Base-by-base conservation (phyloP, 2,888 invertebrate genomes). In the Lepas anatifera region DNA sequence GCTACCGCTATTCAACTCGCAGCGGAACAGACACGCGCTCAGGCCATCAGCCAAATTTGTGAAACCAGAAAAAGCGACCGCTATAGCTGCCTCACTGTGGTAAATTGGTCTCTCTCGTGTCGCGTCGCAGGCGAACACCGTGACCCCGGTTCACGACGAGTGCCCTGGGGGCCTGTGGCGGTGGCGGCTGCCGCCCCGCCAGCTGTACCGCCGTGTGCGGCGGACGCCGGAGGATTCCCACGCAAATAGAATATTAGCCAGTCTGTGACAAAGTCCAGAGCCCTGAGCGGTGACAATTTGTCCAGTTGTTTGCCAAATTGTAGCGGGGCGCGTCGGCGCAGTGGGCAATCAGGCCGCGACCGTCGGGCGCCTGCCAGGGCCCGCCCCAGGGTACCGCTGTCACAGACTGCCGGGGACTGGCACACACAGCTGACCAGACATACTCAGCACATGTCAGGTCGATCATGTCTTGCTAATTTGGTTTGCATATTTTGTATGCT, bases 271-370 rank as follows among this genome's bases (percentile, higher is more conserved):
- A 1, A 22, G 58, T 58, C 58, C 58, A 58, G 58, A 18, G 6
- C 18, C 18, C 32, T 7, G 41, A 41, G 4, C 58, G 32, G 29
- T 8, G 25, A 58, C 58, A 58, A 58, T 58, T 58, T 58, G 58
- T 58, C 58, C 58, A 32, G 58, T 58, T 58, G 58, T 58, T 58
- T 58, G 58, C 32, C 58, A 58, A 58, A 58, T 58, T 58, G 58
- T 58, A 58, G 32, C 32, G 4, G 32, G 18, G 32, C 13, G 58
- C 29, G 58, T 0, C 32, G 32, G 18, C 32, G 18, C 7, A 22
- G 2, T 32, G 32, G 4, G 58, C 32, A 58, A 58, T 58, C 58
- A 16, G 18, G 27, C 58, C 7, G 50, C 13, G 25, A 25, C 32
- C 32, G 32, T 1, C 58, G 18, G 58, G 32, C 58, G 48, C 48